A percentile compares a stretch with the other conserved stretches of the same genome.
Evolutionary conservation across 2,113 vertebrate species (phyloP).

Genomic region (Seriola aureovittata): DNA sequence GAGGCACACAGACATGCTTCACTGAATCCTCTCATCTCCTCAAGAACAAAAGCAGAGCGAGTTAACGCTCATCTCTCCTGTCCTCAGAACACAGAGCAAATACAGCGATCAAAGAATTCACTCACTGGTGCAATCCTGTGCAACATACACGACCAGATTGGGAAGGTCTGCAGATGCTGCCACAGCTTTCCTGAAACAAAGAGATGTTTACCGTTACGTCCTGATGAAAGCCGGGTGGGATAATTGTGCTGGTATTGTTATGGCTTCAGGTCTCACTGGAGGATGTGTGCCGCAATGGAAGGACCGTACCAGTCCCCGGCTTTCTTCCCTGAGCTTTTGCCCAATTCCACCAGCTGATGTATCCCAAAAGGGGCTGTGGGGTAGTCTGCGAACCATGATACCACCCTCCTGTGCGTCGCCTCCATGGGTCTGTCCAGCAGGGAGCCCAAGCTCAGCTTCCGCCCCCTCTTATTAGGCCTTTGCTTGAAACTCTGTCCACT

Average conservation of each 20-base stretch:
- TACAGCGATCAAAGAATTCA: slow-evolving; percentile 1
- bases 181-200: slow-evolving; percentile 88
- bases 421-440: slow-evolving; percentile 76
- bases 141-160: slow-evolving; percentile 88
- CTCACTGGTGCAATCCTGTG: slow-evolving; percentile 93
- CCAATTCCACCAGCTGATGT: slow-evolving; percentile 88
- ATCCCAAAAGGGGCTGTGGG: slow-evolving; percentile 88
- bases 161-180: slow-evolving; percentile 76
- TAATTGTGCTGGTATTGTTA: fast-evolving
- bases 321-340: slow-evolving; percentile 88
- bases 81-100: slow-evolving; percentile 2
- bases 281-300: slow-evolving; percentile 89
- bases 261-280: slow-evolving; percentile 84
- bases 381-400: slow-evolving; percentile 89
- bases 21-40: not conserved
- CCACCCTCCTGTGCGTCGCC: slow-evolving; percentile 80
- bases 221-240: not conserved
- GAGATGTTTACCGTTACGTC: not conserved
- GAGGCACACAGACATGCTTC: not conserved
- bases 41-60: not conserved
- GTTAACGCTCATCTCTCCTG: not conserved
- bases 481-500: not conserved
- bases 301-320: slow-evolving; percentile 96
- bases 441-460: slow-evolving; percentile 71
- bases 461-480: not conserved